These are phyloP conservation scores for Silurus glanis DNA, from an alignment of 2,113 vertebrate genomes.

Conservation along the genomic window DNA sequence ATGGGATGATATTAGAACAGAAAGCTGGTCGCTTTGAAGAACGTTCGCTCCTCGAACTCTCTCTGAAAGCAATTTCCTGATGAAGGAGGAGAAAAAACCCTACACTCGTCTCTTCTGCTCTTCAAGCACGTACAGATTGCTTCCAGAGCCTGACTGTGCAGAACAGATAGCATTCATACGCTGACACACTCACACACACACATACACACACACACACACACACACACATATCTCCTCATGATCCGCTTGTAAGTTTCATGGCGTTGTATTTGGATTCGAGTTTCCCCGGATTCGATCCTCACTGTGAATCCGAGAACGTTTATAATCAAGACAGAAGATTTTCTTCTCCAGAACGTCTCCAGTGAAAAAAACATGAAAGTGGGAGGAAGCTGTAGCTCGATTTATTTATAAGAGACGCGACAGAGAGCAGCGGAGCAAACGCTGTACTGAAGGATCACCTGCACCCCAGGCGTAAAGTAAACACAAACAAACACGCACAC, in stretches of 20 bases:
- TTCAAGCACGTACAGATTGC: background rate
- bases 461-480: no score
- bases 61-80: conserved; percentile 26
- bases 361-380: background rate
- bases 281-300: background rate
- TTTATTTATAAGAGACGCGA: no score
- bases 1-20: background rate
- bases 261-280: background rate
- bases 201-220: background rate
- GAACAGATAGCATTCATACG: conserved; percentile 20
- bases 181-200: background rate
- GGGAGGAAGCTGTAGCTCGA: background rate
- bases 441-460: background rate
- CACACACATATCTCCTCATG: background rate
- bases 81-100: background rate
- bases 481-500: background rate
- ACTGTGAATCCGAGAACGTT: background rate
- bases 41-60: background rate
- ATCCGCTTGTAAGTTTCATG: background rate
- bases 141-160: conserved; percentile 4
- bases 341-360: background rate
- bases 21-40: conserved; percentile 10
- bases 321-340: background rate
- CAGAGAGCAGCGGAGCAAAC: no score
- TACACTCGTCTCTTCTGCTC: background rate